These are phyloP conservation scores for Drosophila orena DNA, from an alignment of 1,140 invertebrate species.

Conservation along the genomic window DNA sequence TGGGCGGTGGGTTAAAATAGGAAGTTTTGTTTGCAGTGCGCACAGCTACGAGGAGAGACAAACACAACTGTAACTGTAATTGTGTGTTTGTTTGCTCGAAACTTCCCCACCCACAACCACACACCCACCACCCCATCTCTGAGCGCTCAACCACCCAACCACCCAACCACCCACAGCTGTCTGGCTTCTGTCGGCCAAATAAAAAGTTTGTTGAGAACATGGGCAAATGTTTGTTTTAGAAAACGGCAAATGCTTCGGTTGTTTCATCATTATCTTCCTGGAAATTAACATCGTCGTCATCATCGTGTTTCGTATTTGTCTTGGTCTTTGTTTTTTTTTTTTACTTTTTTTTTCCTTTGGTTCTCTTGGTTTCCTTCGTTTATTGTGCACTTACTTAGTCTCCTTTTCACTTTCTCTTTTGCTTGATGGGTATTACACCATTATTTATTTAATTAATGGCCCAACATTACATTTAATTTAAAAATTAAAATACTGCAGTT, in stretches of 20 bases:
- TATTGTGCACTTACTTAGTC: conserved; percentile 21
- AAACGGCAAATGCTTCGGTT: conserved; percentile 74
- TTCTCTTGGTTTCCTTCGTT: conserved; percentile 63
- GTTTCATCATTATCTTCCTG: conserved; percentile 56
- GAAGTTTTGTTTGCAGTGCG: conserved; percentile 67
- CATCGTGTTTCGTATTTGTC: conserved; percentile 37
- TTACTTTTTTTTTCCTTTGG: not conserved
- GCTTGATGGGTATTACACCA: not conserved
- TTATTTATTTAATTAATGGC: too few species aligned
- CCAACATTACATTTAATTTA: too few species aligned
- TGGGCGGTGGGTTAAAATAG: conserved; percentile 39
- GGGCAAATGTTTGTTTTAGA: conserved; percentile 82
- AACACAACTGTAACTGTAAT: conserved; percentile 62
- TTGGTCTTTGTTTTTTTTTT: conserved; percentile 14
- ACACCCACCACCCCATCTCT: not conserved
- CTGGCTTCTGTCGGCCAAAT: conserved; percentile 57
- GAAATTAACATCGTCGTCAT: conserved; percentile 38
- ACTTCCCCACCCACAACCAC: conserved; percentile 23
- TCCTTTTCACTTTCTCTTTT: conserved; percentile 26
- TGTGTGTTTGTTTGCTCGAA: conserved; percentile 62
- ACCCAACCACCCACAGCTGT: conserved; percentile 23
- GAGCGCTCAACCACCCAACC: too few species aligned
- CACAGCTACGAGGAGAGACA: conserved; percentile 54
- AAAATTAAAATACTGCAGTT: too few species aligned
- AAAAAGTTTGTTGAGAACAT: conserved; percentile 82